Conservation (phyloP, 2,113 vertebrate species). For the Cisticola juncidis region DNA sequence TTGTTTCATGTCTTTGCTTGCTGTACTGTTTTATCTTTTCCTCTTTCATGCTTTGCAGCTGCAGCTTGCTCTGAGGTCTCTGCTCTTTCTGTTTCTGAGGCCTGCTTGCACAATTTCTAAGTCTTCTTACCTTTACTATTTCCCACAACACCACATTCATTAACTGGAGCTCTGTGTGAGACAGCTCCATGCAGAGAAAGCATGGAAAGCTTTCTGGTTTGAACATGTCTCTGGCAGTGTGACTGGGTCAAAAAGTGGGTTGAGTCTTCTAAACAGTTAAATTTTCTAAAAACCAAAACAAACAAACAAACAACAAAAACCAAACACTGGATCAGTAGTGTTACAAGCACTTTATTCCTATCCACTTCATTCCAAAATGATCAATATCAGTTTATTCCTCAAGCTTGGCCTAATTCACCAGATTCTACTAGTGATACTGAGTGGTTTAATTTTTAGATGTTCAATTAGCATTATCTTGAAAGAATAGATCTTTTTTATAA, state of each 20-base stretch:
- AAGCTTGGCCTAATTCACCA: neutral
- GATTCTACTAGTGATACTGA: neutral
- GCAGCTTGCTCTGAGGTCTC: neutral
- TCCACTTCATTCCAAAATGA: neutral
- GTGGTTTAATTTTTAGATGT: neutral
- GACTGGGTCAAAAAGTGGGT: neutral
- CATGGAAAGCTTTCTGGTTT: neutral
- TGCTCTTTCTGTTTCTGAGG: neutral
- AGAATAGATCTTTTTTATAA: neutral
- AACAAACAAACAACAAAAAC: neutral
- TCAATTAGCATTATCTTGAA: neutral
- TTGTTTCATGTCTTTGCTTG: neutral
- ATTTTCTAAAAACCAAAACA: neutral
- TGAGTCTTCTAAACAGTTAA: neutral
- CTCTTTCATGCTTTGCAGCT: neutral
- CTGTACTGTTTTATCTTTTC: neutral
- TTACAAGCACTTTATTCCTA: neutral
- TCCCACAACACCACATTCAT: neutral
- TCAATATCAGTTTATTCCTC: neutral
- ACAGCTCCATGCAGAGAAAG: neutral
- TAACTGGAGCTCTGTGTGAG: neutral
- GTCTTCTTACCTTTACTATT: neutral
- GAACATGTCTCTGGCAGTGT: neutral
- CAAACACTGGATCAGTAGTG: neutral
- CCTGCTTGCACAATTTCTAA: neutral